Evolutionary conservation across 2,888 invertebrate genomes (phyloP).

Genomic region (Patella depressa): DNA sequence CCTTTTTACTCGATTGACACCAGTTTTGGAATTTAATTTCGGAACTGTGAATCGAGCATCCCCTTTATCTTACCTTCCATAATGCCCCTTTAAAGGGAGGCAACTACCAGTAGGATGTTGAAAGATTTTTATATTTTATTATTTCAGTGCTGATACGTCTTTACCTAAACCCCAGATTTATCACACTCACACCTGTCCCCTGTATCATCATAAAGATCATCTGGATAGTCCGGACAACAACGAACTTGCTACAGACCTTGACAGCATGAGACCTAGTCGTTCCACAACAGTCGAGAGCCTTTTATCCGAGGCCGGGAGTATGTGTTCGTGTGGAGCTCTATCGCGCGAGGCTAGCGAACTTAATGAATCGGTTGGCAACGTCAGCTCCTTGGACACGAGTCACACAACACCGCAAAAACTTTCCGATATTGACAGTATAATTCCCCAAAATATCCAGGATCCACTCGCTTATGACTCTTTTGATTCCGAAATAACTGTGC

Average conservation of each 20-base stretch:
- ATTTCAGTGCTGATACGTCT: slow-evolving; percentile 43
- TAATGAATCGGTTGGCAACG: not conserved
- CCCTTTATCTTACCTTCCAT: no score
- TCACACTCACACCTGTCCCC: slow-evolving; percentile 52
- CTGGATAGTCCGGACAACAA: slow-evolving; percentile 23
- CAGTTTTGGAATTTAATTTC: no score
- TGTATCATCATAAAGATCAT: slow-evolving; percentile 29
- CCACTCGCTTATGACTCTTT: no score
- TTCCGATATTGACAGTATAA: not conserved
- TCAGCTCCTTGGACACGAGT: no score
- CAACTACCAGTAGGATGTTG: no score
- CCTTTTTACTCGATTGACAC: no score
- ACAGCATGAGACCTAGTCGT: slow-evolving; percentile 15
- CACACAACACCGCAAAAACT: not conserved
- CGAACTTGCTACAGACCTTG: slow-evolving; percentile 26
- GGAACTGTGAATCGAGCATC: no score
- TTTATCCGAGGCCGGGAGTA: slow-evolving; percentile 38
- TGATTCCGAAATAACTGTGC: no score
- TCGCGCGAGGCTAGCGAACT: slow-evolving; percentile 12
- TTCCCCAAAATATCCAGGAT: no score
- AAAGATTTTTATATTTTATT: not conserved
- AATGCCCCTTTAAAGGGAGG: no score
- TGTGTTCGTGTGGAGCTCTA: slow-evolving; percentile 47
- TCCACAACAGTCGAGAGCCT: slow-evolving; percentile 34
- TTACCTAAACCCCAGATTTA: slow-evolving; percentile 60